These are phyloP conservation scores for Sebastes trivittatus DNA, from an alignment of 2,797 vertebrate species.

Conservation along the genomic window DNA sequence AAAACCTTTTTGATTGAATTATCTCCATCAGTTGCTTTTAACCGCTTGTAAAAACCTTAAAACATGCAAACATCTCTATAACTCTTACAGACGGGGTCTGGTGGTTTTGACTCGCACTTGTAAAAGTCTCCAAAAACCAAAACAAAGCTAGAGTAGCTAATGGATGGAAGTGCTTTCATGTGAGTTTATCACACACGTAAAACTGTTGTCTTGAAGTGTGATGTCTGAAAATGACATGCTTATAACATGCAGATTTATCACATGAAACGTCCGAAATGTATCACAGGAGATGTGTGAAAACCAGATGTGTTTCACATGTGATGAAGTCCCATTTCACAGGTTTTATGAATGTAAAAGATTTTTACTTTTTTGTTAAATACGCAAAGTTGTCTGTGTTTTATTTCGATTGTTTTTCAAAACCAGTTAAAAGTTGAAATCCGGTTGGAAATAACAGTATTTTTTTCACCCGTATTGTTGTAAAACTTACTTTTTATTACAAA, in stretches of 20 bases:
- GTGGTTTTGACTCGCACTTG: background rate
- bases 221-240: background rate
- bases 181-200: background rate
- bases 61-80: constrained; percentile 2
- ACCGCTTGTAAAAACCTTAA: constrained; percentile 41
- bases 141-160: background rate
- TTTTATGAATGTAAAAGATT: background rate
- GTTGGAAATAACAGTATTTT: too few species aligned
- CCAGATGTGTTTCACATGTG: background rate
- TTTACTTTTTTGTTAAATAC: background rate
- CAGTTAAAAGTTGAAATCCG: too few species aligned
- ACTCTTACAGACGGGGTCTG: background rate
- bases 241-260: background rate
- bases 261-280: background rate
- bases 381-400: too few species aligned
- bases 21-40: constrained; percentile 30
- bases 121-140: constrained; percentile 1
- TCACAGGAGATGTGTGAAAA: background rate
- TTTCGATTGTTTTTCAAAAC: too few species aligned
- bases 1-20: background rate
- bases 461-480: too few species aligned
- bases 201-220: too few species aligned
- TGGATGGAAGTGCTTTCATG: background rate
- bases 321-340: background rate
- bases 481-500: too few species aligned